Conservation (phyloP, 2,797 vertebrate genomes). For the Onychomys torridus region DNA sequence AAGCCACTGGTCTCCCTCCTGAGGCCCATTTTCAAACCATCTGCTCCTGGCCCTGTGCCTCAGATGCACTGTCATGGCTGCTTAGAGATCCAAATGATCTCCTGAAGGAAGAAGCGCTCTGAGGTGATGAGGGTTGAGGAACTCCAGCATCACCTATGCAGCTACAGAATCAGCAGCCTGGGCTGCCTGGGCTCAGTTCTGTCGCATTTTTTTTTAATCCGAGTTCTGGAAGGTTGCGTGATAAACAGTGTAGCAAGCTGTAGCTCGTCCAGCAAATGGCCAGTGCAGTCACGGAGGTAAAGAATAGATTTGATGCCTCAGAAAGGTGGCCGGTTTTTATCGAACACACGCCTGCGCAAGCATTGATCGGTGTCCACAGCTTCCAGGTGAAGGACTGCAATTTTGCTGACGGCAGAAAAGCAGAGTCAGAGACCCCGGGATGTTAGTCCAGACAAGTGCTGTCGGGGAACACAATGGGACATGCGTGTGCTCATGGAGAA, state of each 20-base stretch:
- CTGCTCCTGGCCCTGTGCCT: background rate
- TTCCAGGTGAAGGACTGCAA: background rate
- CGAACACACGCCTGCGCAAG: background rate
- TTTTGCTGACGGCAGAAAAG: background rate
- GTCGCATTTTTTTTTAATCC: background rate
- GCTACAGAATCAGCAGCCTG: background rate
- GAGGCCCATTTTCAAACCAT: background rate
- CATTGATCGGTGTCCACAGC: background rate
- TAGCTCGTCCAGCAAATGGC: background rate
- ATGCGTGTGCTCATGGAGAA: background rate
- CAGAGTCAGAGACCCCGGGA: slow-evolving; percentile 25
- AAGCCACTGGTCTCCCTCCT: background rate
- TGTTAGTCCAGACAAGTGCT: slow-evolving; percentile 12
- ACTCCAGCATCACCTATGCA: background rate
- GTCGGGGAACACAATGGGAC: background rate
- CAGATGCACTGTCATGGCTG: background rate
- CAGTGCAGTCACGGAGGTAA: background rate
- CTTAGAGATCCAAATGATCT: background rate
- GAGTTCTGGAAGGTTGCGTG: background rate
- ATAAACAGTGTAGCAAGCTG: background rate
- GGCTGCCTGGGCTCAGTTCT: background rate
- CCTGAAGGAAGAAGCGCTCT: background rate
- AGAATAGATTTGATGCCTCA: background rate
- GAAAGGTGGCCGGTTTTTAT: background rate
- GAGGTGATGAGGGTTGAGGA: background rate